A percentile compares a stretch with the other conserved stretches of the same genome.
Conservation (phyloP, 2,113 vertebrate genomes). For the Hystrix brachyura region DNA sequence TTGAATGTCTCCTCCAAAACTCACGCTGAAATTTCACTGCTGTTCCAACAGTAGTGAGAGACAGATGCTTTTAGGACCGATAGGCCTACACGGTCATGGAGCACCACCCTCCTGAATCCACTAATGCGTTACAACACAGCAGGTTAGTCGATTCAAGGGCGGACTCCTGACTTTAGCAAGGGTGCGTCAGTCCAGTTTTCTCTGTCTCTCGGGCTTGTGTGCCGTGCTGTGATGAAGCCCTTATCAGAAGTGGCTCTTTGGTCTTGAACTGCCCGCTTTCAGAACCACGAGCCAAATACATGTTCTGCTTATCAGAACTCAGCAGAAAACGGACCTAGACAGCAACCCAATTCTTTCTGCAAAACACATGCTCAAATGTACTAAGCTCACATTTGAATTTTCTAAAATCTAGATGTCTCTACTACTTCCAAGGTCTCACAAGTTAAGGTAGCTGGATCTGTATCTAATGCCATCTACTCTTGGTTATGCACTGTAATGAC, state of each 20-base stretch:
- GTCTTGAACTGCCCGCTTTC: background rate
- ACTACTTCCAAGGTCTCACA: background rate
- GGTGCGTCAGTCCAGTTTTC: background rate
- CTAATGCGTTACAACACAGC: background rate
- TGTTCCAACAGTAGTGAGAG: background rate
- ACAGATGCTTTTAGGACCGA: background rate
- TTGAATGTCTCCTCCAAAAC: background rate
- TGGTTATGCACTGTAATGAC: background rate
- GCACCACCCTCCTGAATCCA: background rate
- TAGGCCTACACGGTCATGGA: background rate
- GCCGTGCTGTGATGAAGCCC: background rate
- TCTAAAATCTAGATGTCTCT: constrained; percentile 6
- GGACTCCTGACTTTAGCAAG: background rate
- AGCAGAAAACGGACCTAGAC: background rate
- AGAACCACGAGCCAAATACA: background rate
- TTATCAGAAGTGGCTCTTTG: background rate
- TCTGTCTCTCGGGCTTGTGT: background rate
- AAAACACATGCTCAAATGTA: background rate
- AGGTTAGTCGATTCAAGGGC: background rate
- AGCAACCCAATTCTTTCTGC: background rate
- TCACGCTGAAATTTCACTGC: background rate
- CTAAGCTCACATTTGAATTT: constrained; percentile 28
- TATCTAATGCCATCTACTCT: background rate
- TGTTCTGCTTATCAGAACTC: background rate
- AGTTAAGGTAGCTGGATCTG: background rate